phyloP scores from a whole-genome alignment of 1,140 invertebrate genomes.

The Geopemphigus sp. region DNA sequence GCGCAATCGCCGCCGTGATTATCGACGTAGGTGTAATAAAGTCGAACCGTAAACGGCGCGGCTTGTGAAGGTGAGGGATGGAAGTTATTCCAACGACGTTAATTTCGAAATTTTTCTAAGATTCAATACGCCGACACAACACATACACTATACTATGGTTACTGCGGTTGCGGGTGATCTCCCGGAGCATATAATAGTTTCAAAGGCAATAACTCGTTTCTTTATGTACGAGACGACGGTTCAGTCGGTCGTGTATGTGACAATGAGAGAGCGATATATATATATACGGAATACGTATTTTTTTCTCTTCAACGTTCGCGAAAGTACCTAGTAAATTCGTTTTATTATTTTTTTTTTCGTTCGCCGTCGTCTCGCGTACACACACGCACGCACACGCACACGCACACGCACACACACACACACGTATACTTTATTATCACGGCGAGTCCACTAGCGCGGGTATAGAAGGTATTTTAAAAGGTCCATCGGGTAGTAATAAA shows the following conservation, averaged over 20 bases:
- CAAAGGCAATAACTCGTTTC: conserved; percentile 23
- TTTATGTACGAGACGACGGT: not conserved
- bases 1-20: no score
- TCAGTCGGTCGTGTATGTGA: not conserved
- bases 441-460: not conserved
- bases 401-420: not conserved
- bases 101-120: conserved; percentile 9
- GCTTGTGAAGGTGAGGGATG: no score
- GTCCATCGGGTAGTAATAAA: conserved; percentile 22
- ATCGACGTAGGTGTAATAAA: no score
- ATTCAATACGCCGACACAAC: not conserved
- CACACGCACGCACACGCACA: not conserved
- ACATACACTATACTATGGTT: not conserved
- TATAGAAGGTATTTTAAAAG: conserved; percentile 25
- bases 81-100: not conserved
- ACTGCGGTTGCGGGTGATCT: not conserved
- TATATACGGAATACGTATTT: not conserved
- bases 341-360: not conserved
- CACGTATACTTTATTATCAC: not conserved
- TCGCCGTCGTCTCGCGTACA: not conserved
- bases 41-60: no score
- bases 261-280: not conserved
- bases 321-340: conserved; percentile 24
- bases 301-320: not conserved
- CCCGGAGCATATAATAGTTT: not conserved